Percentiles rank a stretch among this genome's conserved stretches.
Conservation (phyloP, 1,140 invertebrate species). For the Neodiprion virginianus region DNA sequence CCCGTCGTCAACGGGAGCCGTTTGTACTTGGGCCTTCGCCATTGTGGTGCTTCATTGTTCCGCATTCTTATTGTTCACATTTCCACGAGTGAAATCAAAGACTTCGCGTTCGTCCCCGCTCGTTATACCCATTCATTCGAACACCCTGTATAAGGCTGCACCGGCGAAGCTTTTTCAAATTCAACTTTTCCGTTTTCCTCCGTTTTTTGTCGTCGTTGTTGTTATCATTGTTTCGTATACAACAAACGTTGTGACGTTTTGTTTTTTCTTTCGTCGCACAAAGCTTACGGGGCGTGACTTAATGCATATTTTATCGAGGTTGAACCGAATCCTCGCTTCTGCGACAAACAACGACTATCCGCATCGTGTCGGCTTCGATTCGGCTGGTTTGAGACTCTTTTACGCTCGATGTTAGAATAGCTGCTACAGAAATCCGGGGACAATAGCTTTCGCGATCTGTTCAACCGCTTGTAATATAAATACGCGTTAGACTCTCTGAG, state of each 20-base stretch:
- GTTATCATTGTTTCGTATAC: background rate
- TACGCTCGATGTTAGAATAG: too few relatives aligned
- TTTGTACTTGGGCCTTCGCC: background rate
- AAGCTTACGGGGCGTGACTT: too few relatives aligned
- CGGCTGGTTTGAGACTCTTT: too few relatives aligned
- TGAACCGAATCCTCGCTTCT: too few relatives aligned
- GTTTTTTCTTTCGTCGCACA: background rate
- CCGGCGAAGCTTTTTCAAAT: background rate
- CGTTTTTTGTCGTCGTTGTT: background rate
- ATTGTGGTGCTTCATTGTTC: slow-evolving; percentile 2
- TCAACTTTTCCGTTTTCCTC: background rate
- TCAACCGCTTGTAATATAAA: background rate
- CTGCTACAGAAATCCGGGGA: too few relatives aligned
- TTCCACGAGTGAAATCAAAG: background rate
- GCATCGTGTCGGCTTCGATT: too few relatives aligned
- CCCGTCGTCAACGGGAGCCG: too few relatives aligned
- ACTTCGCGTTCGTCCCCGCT: background rate
- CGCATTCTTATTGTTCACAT: slow-evolving; percentile 2
- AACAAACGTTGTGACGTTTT: background rate
- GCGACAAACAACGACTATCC: too few relatives aligned
- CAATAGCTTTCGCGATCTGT: too few relatives aligned
- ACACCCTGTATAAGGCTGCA: too few relatives aligned
- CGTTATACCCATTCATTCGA: too few relatives aligned
- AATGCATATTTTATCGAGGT: too few relatives aligned
- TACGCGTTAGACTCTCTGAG: background rate